A percentile compares a stretch with the other conserved stretches of the same genome.
phyloP scores from a whole-genome alignment of 2,113 vertebrate species.

The Syngnathoides biaculeatus region DNA sequence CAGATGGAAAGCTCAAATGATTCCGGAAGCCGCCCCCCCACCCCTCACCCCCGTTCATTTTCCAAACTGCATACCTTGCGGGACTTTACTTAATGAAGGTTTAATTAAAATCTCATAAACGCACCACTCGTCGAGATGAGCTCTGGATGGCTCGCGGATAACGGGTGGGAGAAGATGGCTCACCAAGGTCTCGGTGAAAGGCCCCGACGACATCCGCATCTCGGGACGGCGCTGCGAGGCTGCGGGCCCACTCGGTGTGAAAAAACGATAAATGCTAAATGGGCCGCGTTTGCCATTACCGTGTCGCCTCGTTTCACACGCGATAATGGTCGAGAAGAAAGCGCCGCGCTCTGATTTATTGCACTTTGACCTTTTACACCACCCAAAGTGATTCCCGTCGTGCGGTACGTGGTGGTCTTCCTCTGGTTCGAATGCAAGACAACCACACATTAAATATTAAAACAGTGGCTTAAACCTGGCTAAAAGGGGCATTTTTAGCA shows the following conservation, averaged over 20 bases:
- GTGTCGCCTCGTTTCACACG: neutral
- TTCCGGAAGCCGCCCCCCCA: slow-evolving; percentile 15
- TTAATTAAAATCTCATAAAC: slow-evolving; percentile 54
- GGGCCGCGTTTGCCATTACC: neutral
- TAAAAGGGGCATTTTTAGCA: too few relatives aligned
- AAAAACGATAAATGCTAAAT: neutral
- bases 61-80: slow-evolving; percentile 39
- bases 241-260: neutral
- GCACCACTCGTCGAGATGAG: slow-evolving; percentile 28
- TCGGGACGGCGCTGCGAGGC: neutral
- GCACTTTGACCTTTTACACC: neutral
- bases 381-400: too few relatives aligned
- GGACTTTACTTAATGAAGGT: slow-evolving; percentile 44
- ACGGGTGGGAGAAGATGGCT: slow-evolving; percentile 11
- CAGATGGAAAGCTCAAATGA: slow-evolving; percentile 34
- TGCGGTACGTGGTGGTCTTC: neutral
- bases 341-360: neutral
- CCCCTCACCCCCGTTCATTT: slow-evolving; percentile 16
- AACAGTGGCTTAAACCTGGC: too few relatives aligned
- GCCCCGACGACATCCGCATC: neutral
- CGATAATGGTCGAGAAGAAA: neutral
- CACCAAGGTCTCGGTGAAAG: slow-evolving; percentile 9
- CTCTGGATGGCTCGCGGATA: slow-evolving; percentile 14
- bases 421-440: neutral
- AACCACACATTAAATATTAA: neutral